Evolutionary conservation across 2,888 invertebrate genomes (phyloP), one percentile per base, ranked within the genome.

Genomic region (Sicus ferrugineus): DNA sequence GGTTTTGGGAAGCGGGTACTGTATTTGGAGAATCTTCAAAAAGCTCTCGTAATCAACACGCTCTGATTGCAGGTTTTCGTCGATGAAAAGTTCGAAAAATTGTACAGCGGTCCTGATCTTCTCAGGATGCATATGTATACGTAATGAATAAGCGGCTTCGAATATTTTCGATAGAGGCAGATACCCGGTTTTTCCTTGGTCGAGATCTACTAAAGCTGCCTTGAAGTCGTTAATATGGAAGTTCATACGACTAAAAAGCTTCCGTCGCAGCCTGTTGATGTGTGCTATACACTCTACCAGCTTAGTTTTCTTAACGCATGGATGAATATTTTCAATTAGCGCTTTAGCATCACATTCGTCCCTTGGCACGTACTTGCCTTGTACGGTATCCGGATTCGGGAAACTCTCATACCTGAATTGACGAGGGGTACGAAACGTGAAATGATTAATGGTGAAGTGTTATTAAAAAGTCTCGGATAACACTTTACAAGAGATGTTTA

Each of bases 221-320:
- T 76, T 73, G 26, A 83, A 66, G 66, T 77, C 77, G 19, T 75
- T 64, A 69, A 79, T 76, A 4, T 79, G 74, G 11, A 81, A 79
- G 50, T 78, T 70, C 0, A 70, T 65, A 0, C 75, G 75, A 28
- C 77, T 71, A 23, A 75, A 75, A 14, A 82, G 70, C n/a, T 62
- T 70, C 2, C 74, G 77, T 0, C 82, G 80, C 56, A 77, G 71
- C 42, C 73, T 75, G 42, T 80, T 76, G 0, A 83, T 64, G 54
- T 83, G 73, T 0, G 72, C 70, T 28, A 82, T 50, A 0, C 79
- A 76, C 11, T 76, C 76, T 6, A 75, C 46, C 14, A 78, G 61
- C 4, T 72, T 65, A 3, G 68, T 70, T 2, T 74, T 69, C 48
- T 74, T 72, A 7, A 56, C 38, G n/a, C 77, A 77, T 1, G 77